Base-by-base conservation (phyloP, 2,113 vertebrate species). In the Gymnocephalus cernua region DNA sequence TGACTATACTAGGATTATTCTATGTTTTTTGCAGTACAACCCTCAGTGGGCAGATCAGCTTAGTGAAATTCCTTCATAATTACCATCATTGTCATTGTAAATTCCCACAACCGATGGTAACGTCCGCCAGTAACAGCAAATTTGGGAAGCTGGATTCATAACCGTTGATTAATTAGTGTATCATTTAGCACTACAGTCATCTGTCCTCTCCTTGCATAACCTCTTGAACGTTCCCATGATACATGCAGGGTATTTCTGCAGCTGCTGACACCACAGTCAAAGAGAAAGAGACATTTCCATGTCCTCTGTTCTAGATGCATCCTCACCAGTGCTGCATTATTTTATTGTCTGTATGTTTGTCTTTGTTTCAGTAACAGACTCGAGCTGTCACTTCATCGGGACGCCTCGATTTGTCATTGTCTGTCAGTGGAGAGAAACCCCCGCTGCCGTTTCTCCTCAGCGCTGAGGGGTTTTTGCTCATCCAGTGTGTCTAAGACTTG, bases 281-380 rank as follows among this genome's bases (percentile, higher is more conserved):
- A 72, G n/a, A 58, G 23, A 6, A 8, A 74, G 25, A 66, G 13
- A 57, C 71, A n/a, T 83, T 65, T 85, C 69, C 29, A 35, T 57
- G 45, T 74, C 58, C 54, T 59, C 54, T 61, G 59, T 56, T 64
- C 75, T 10, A 11, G 48, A 54, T 38, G 48, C 45, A 56, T 57
- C 59, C 56, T 51, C 62, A 4, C 23, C 12, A 41, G 23, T 27
- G 38, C 45, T 14, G 29, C 74, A 41, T 41, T 41, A 41, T 10
- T 9, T 41, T 11, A 9, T 59, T 45, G 56, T 81, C 67, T 32
- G 57, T 0, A 48, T 72, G 83, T 86, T 86, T 67, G 70, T 84
- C 82, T 83, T 80, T 47, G 82, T 86, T 85, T 81, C 50, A 38
- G 38, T 25, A 64, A 72, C 79, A 84, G 79, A 74, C 70, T 82